These are phyloP conservation scores for Batillaria attramentaria DNA, from an alignment of 1,140 invertebrate genomes.

Conservation along the genomic window DNA sequence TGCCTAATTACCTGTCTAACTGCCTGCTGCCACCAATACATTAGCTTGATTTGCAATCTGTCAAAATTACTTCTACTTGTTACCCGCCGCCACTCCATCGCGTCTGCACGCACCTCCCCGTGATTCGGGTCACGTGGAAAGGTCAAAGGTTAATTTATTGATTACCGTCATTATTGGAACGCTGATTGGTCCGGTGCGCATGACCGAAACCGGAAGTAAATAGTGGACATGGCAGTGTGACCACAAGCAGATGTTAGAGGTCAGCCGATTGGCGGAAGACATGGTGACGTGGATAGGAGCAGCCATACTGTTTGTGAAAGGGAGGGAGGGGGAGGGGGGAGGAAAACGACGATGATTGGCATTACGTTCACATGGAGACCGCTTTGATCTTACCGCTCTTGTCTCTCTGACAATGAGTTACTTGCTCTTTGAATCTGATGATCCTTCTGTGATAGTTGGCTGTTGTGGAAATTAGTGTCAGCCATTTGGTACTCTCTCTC, in stretches of 20 bases:
- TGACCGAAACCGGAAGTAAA: conserved; percentile 9
- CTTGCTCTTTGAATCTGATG: too few relatives aligned
- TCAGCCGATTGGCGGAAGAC: too few relatives aligned
- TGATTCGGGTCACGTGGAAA: neutral
- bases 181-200: conserved; percentile 13
- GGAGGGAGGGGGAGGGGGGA: too few relatives aligned
- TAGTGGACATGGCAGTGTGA: neutral
- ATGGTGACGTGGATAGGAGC: too few relatives aligned
- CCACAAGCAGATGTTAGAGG: neutral
- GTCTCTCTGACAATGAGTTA: too few relatives aligned
- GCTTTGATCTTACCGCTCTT: too few relatives aligned
- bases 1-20: conserved; percentile 13
- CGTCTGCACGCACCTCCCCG: neutral
- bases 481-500: too few relatives aligned
- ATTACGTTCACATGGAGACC: too few relatives aligned
- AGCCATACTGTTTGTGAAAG: too few relatives aligned
- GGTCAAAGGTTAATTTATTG: conserved; percentile 19
- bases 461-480: too few relatives aligned
- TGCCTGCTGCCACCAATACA: neutral
- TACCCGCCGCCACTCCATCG: neutral
- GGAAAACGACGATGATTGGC: too few relatives aligned
- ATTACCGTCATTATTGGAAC: conserved; percentile 1
- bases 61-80: conserved; percentile 21
- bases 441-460: too few relatives aligned
- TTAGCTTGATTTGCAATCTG: conserved; percentile 24